phyloP scores from a whole-genome alignment of 2,888 invertebrate species.

The Brenthis ino region DNA sequence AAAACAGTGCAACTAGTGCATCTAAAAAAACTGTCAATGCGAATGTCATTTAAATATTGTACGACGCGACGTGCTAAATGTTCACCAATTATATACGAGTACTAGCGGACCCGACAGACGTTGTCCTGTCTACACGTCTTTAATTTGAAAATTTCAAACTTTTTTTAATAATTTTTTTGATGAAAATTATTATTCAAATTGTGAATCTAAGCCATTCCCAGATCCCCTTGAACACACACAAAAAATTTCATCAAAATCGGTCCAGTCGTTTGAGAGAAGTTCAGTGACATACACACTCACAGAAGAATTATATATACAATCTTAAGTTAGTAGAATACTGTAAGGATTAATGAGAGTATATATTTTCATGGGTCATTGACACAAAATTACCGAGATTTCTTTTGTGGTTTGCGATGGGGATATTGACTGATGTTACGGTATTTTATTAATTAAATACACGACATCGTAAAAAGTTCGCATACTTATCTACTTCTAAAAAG shows the following conservation, averaged over 20 bases:
- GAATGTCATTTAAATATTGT: slow-evolving; percentile 4
- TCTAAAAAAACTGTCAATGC: slow-evolving; percentile 33
- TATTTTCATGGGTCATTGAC: slow-evolving; percentile 52
- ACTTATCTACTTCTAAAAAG: neutral
- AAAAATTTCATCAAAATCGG: too few relatives aligned
- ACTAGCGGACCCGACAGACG: too few relatives aligned
- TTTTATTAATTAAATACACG: slow-evolving; percentile 26
- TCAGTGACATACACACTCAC: too few relatives aligned
- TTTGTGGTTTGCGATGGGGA: slow-evolving; percentile 32
- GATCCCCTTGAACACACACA: too few relatives aligned
- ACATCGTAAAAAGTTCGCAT: slow-evolving; percentile 2
- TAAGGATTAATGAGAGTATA: slow-evolving; percentile 43
- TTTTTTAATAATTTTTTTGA: too few relatives aligned
- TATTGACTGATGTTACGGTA: slow-evolving; percentile 35
- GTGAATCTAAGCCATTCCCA: too few relatives aligned
- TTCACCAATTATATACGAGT: slow-evolving; percentile 37
- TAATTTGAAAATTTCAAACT: too few relatives aligned
- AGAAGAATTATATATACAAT: too few relatives aligned
- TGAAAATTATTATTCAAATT: too few relatives aligned
- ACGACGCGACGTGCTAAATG: slow-evolving; percentile 25
- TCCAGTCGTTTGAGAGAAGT: too few relatives aligned
- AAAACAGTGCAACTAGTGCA: slow-evolving; percentile 32
- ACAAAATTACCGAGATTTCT: slow-evolving; percentile 29
- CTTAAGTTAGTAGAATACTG: slow-evolving; percentile 36
- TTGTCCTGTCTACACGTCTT: too few relatives aligned